Evolutionary conservation across 1,140 invertebrate species (phyloP).

Genomic region (Plutomurus gul): DNA sequence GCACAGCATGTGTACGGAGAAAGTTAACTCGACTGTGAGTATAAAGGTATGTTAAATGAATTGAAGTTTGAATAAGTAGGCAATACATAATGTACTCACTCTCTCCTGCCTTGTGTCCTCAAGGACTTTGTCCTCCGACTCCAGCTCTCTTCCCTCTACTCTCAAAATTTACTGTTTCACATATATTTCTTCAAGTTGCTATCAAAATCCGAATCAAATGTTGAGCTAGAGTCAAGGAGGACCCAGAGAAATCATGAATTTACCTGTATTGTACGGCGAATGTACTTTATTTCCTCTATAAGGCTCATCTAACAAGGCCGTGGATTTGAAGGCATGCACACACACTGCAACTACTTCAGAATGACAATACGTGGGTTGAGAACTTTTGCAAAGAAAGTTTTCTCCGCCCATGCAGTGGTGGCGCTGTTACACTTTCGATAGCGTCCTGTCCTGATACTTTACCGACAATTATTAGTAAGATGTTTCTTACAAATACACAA

Average conservation of each 20-base stretch:
- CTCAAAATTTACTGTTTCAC: neutral
- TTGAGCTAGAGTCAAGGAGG: neutral
- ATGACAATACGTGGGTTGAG: too few relatives aligned
- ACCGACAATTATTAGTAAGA: too few relatives aligned
- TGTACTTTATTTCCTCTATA: neutral
- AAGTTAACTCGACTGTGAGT: neutral
- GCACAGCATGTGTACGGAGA: too few relatives aligned
- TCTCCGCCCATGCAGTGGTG: too few relatives aligned
- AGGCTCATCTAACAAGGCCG: too few relatives aligned
- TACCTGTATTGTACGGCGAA: neutral
- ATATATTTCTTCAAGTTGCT: neutral
- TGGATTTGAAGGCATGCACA: too few relatives aligned
- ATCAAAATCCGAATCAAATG: conserved; percentile 20
- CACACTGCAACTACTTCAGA: too few relatives aligned
- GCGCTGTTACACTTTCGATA: too few relatives aligned
- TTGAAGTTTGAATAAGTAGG: neutral
- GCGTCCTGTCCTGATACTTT: too few relatives aligned
- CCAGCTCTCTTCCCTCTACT: neutral
- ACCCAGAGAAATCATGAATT: neutral
- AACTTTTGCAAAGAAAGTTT: too few relatives aligned
- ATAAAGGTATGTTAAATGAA: conserved; percentile 16
- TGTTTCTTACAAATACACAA: too few relatives aligned
- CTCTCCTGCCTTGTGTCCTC: neutral
- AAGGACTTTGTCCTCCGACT: neutral
- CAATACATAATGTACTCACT: neutral